These are phyloP conservation scores for Himalopsyche anomala DNA, from an alignment of 2,888 invertebrate genomes.

Conservation along the genomic window DNA sequence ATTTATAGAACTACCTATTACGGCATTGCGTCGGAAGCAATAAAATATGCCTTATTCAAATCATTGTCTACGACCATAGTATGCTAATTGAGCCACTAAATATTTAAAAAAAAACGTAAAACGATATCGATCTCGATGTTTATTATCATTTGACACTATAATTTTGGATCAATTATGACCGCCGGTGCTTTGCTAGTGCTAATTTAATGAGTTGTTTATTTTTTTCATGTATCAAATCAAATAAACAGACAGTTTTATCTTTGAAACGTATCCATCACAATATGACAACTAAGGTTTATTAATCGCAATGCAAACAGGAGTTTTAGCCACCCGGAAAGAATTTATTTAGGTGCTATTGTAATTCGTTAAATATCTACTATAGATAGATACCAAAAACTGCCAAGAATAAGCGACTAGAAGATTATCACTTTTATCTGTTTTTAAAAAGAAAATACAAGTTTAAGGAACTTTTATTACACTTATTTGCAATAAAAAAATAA, in stretches of 20 bases:
- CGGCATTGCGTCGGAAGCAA: constrained; percentile 56
- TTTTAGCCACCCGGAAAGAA: too few relatives aligned
- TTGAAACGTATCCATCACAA: neutral
- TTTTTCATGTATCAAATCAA: neutral
- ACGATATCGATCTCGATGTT: constrained; percentile 35
- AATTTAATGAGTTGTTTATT: neutral
- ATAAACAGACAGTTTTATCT: neutral
- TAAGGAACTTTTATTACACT: too few relatives aligned
- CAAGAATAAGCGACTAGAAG: too few relatives aligned
- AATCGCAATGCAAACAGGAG: too few relatives aligned
- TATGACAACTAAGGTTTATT: neutral
- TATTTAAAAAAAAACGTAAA: neutral
- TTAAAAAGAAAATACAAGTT: too few relatives aligned
- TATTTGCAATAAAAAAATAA: too few relatives aligned
- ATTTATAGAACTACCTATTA: constrained; percentile 53
- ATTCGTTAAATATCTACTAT: too few relatives aligned
- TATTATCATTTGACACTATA: constrained; percentile 25
- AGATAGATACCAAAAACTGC: too few relatives aligned
- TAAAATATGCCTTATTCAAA: constrained; percentile 46
- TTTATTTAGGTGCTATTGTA: too few relatives aligned
- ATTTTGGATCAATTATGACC: constrained; percentile 23
- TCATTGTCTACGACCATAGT: neutral
- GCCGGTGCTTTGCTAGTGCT: neutral
- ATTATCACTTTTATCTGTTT: too few relatives aligned
- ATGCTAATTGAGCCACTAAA: constrained; percentile 14